Evolutionary conservation across 2,797 vertebrate species (phyloP), one percentile per base, ranked within the genome.

Genomic region (Manis pentadactyla): DNA sequence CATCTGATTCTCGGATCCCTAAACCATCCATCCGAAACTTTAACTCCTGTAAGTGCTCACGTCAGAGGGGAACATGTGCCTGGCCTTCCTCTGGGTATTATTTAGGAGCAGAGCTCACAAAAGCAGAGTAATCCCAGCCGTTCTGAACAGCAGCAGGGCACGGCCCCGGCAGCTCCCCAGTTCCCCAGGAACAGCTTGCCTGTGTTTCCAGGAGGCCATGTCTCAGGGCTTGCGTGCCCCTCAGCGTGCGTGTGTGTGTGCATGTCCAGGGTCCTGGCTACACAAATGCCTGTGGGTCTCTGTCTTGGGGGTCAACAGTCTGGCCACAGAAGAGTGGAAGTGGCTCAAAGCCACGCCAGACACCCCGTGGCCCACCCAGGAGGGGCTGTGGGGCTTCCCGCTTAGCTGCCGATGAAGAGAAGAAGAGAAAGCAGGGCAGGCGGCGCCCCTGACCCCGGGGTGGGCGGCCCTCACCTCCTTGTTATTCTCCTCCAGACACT

Each of bases 401-500:
- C n/a, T 59, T 18, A 3, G 85, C 21, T 10, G 18, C 5, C 39
- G 3, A 27, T 0, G 4, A 23, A 13, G 8, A 46, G 42, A 46
- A 8, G 42, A 46, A 10, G 8, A 64, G 49, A 17, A 29, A 4
- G 9, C 1, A 17, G 18, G 39, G 42, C 8, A 46, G 39, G 11
- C 0, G 0, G 27, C 0, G 13, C 29, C 53, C 75, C 53, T 2
- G 7, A 34, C 0, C 2, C 69, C 4, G 1, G 21, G 1, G 61
- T 0, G 21, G 1, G 61, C 0, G 21, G 68, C 51, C 69, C 99
- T 98, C 87, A 99, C 99, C 99, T 99, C 99, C 0, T 99, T 98
- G 97, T 98, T 99, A 0, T 99, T 99, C 97, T 99, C 99, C 88
- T 99, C 99, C 90, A 99, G 98, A 49, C 99, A 99, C 97, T 99